These are phyloP conservation scores for Chrysoperla carnea DNA, from an alignment of 1,140 invertebrate genomes.

Conservation along the genomic window DNA sequence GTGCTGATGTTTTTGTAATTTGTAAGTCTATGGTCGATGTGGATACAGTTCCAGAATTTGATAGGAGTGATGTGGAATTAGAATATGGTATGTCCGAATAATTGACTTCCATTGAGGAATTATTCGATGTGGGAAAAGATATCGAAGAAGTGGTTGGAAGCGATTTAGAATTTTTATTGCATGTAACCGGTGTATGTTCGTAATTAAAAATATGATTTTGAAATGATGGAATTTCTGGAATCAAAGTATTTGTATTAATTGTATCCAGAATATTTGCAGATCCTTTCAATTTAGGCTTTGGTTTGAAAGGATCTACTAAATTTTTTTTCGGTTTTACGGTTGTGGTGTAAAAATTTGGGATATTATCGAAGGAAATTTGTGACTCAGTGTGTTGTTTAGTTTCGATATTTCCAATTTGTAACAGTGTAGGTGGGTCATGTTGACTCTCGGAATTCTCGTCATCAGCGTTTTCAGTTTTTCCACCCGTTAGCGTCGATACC, in stretches of 20 bases:
- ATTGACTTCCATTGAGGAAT: too few relatives aligned
- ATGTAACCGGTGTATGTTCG: conserved; percentile 5
- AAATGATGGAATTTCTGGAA: neutral
- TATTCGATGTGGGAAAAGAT: too few relatives aligned
- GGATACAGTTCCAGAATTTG: too few relatives aligned
- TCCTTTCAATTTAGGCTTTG: neutral
- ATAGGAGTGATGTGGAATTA: too few relatives aligned
- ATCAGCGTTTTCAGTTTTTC: conserved; percentile 33
- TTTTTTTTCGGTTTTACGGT: conserved; percentile 4
- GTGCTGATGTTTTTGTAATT: too few relatives aligned
- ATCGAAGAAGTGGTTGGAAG: too few relatives aligned
- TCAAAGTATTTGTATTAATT: too few relatives aligned
- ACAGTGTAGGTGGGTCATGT: conserved; percentile 30
- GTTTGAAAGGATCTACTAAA: conserved; percentile 5
- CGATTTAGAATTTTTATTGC: too few relatives aligned
- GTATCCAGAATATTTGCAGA: too few relatives aligned
- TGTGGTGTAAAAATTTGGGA: conserved; percentile 14
- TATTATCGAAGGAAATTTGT: conserved; percentile 15
- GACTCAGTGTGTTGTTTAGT: conserved; percentile 19
- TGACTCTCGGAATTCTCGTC: conserved; percentile 35
- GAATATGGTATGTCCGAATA: too few relatives aligned
- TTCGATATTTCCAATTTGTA: conserved; percentile 40
- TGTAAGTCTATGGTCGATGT: too few relatives aligned
- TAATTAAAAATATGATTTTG: conserved; percentile 9
- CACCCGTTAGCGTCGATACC: conserved; percentile 35